A percentile compares a stretch with the other conserved stretches of the same genome.
phyloP scores from a whole-genome alignment of 2,797 vertebrate species.

The Spea hammondii region DNA sequence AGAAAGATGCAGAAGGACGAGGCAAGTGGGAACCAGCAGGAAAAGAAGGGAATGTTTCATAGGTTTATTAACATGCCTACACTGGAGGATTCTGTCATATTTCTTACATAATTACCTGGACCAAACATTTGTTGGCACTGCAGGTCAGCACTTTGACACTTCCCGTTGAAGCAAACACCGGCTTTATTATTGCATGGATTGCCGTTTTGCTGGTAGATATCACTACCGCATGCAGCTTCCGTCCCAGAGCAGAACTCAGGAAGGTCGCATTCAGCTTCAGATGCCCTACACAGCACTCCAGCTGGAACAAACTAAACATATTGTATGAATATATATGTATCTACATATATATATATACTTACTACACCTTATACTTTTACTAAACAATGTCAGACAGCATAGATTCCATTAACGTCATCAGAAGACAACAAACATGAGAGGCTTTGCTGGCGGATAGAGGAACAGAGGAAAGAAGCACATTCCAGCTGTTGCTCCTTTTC shows the following conservation, averaged over 20 bases:
- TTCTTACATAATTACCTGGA: background rate
- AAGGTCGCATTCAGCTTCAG: conserved; percentile 50
- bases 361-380: no score
- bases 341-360: no score
- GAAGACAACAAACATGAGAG: no score
- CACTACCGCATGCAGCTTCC: accelerated
- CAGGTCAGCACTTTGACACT: conserved; percentile 49
- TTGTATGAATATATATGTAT: background rate
- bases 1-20: no score
- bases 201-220: conserved; percentile 54
- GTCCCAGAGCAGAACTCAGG: conserved; percentile 52
- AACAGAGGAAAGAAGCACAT: no score
- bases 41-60: no score
- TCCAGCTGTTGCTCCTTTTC: background rate
- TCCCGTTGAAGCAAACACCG: conserved; percentile 50
- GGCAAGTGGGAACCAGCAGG: no score
- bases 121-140: conserved; percentile 50
- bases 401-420: no score
- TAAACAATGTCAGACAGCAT: no score
- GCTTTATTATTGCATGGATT: conserved; percentile 38
- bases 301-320: background rate
- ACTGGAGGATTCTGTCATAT: no score
- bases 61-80: no score
- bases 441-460: no score
- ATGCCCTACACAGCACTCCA: conserved; percentile 38